Percentiles rank a stretch among this genome's conserved stretches.
Conservation (phyloP, 2,797 vertebrate genomes). For the Hafferia zeledoni region DNA sequence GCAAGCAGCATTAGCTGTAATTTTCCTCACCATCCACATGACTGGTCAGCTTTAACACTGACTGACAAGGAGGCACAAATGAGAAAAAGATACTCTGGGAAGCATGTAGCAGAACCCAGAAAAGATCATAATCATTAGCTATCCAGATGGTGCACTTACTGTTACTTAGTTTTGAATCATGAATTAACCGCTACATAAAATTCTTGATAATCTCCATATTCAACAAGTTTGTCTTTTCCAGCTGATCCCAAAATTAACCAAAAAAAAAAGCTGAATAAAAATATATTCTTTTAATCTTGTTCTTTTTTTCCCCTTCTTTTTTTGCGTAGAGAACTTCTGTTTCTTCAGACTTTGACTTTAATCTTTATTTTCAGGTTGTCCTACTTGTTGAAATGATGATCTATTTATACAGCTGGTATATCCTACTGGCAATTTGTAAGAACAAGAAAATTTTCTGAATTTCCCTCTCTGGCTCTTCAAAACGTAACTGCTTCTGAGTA, state of each 20-base stretch:
- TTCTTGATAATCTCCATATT: background rate
- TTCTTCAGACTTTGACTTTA: background rate
- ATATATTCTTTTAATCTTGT: background rate
- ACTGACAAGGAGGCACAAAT: background rate
- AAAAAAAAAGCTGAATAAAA: background rate
- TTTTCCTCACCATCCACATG: background rate
- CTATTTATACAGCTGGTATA: background rate
- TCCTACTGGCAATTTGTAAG: background rate
- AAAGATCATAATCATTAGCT: background rate
- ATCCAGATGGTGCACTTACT: slow-evolving; percentile 10
- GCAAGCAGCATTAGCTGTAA: background rate
- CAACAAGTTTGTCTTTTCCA: background rate
- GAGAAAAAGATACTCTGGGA: background rate
- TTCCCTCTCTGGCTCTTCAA: background rate
- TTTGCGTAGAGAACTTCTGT: background rate
- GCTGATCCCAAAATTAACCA: background rate
- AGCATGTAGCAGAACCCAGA: background rate
- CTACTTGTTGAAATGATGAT: background rate
- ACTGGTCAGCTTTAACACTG: background rate
- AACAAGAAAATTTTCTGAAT: background rate
- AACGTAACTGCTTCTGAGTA: background rate
- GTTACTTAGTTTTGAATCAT: background rate
- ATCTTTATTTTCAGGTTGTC: background rate
- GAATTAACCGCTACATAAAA: background rate
- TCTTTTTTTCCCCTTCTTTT: background rate